Percentiles rank a stretch among this genome's conserved stretches.
Conservation (phyloP, 2,113 vertebrate species). For the Benitochromis conjunctus region DNA sequence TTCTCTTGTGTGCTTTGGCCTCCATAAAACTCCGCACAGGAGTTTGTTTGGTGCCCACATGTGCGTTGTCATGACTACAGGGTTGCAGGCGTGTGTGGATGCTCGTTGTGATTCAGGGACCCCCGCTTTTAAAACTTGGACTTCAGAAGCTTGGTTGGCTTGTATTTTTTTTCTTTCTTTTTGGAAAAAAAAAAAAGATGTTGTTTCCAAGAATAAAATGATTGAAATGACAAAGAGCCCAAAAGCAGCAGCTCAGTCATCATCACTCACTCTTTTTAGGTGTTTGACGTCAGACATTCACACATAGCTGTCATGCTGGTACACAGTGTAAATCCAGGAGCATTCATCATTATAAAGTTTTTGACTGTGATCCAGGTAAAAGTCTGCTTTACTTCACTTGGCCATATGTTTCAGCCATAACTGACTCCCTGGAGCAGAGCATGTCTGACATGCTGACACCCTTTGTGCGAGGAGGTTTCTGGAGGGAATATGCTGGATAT, state of each 20-base stretch:
- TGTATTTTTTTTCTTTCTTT: neutral
- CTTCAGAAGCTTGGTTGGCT: neutral
- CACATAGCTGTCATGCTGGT: neutral
- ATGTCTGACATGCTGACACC: neutral
- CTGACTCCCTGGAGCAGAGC: neutral
- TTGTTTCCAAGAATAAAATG: neutral
- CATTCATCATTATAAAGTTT: conserved; percentile 18
- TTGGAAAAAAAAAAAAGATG: neutral
- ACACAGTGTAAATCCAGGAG: neutral
- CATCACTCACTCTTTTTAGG: neutral
- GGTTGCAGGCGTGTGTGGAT: neutral
- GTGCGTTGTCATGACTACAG: conserved; percentile 40
- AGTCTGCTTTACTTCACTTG: conserved; percentile 40
- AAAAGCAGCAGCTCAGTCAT: conserved; percentile 23
- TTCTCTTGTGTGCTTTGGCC: neutral
- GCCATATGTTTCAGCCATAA: conserved; percentile 32
- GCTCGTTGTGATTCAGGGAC: neutral
- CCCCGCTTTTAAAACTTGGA: neutral
- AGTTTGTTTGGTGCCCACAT: conserved; percentile 47
- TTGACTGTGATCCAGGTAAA: conserved; percentile 29
- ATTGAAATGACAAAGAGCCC: conserved; percentile 7
- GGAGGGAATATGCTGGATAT: neutral
- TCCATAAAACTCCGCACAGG: neutral
- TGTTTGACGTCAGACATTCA: neutral
- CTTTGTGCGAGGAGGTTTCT: neutral